Evolutionary conservation across 2,113 vertebrate genomes (phyloP), one percentile per base, ranked within the genome.

Genomic region (Mesembrinibis cayennensis): DNA sequence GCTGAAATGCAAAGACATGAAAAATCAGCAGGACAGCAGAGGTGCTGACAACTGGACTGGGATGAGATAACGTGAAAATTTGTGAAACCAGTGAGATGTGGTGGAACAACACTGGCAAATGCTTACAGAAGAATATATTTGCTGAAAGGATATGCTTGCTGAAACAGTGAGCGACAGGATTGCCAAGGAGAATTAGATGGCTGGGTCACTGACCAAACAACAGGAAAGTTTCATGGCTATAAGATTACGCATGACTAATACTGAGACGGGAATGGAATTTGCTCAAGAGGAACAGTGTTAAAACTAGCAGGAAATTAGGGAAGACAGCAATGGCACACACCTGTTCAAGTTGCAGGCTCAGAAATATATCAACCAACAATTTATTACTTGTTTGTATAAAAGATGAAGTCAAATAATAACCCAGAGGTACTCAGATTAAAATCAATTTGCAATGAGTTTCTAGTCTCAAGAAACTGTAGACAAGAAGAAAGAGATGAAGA

Each of bases 181-280:
- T 94, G 66, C 74, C 71, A 81, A 83, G 55, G 11, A 96, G 84
- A 83, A 83, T 67, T 90, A 74, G 82, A 47, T 78, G 50, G 23
- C 59, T 81, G 62, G 42, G 91, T 91, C 89, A 81, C 59, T 93
- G 91, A 85, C 82, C 82, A 87, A 90, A 88, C 45, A 89, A 88
- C 29, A 22, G 74, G 67, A 63, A 82, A 45, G 45, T 90, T 88
- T 77, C 87, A 55, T 63, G 71, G 74, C 45, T 91, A 36, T 82
- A 59, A 88, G 42, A 83, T 90, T 93, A 93, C 5, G 0, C 59
- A 49, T 88, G 89, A 93, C 82, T 92, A 93, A 97, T 77, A 23
- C 4, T 8, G 82, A 84, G 55, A 93, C 3, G 3, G 45, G 79
- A 94, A 93, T 47, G 49, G 72, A 91, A 90, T 95, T 88, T 93